Evolutionary conservation across 2,797 vertebrate species (phyloP).

Genomic region (Zalophus californianus): DNA sequence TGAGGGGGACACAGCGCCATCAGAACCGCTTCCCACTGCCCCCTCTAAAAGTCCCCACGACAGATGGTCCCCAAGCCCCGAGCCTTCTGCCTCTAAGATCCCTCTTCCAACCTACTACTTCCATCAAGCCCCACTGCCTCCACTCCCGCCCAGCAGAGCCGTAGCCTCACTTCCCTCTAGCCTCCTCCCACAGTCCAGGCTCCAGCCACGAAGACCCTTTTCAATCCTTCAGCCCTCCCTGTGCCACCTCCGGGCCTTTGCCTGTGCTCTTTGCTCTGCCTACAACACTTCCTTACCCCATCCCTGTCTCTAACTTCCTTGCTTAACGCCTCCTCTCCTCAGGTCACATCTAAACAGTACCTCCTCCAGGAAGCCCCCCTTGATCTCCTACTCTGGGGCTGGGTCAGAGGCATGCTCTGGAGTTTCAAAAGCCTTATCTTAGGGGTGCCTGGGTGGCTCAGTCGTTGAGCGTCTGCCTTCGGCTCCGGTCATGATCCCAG

Average conservation of each 20-base stretch:
- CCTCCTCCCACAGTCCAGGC: not conserved
- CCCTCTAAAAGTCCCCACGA: not conserved
- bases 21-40: not conserved
- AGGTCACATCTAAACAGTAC: not conserved
- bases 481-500: too few relatives aligned
- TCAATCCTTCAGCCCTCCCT: not conserved
- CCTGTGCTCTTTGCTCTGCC: not conserved
- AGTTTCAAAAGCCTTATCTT: not conserved
- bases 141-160: accelerated
- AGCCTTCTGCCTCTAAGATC: not conserved
- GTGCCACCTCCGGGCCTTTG: not conserved
- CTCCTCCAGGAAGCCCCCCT: constrained; percentile 41
- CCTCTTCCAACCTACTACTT: not conserved
- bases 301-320: not conserved
- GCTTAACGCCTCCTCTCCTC: not conserved
- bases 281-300: not conserved
- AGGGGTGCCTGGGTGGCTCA: too few relatives aligned
- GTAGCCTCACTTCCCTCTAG: accelerated
- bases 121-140: not conserved
- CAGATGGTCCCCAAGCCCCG: not conserved
- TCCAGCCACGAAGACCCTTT: not conserved
- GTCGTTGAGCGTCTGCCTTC: too few relatives aligned
- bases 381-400: not conserved
- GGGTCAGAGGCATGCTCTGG: not conserved
- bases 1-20: not conserved